These are phyloP conservation scores for Emys orbicularis DNA, from an alignment of 2,797 vertebrate species.

Conservation along the genomic window DNA sequence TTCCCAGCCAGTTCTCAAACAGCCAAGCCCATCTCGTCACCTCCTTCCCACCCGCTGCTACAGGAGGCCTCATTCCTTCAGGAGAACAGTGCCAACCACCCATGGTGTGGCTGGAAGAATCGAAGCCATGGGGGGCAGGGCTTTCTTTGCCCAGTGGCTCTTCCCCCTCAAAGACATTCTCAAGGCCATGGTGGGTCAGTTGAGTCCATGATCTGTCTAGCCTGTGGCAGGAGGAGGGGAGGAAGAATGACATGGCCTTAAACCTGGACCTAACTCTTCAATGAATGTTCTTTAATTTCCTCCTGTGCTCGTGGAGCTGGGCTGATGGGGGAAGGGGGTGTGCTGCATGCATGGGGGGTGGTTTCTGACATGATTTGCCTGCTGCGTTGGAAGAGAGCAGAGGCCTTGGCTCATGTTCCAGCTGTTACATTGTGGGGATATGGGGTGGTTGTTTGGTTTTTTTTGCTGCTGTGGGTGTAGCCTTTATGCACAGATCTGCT, in stretches of 20 bases:
- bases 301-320: background rate
- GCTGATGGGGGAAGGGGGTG: background rate
- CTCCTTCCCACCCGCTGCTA: background rate
- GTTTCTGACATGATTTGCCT: background rate
- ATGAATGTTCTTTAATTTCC: background rate
- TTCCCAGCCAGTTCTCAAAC: background rate
- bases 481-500: background rate
- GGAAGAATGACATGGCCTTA: background rate
- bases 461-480: background rate
- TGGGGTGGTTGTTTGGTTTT: fast-evolving
- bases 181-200: background rate
- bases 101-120: background rate
- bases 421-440: background rate
- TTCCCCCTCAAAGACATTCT: background rate
- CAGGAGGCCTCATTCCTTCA: background rate
- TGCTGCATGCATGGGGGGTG: background rate
- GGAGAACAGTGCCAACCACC: background rate
- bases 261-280: background rate
- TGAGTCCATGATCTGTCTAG: background rate
- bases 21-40: background rate
- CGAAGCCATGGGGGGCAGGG: fast-evolving
- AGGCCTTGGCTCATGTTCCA: background rate
- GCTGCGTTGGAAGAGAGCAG: background rate
- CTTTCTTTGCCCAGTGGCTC: background rate
- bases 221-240: background rate